Evolutionary conservation across 1,140 invertebrate genomes (phyloP), one percentile per base, ranked within the genome.

Genomic region (Papilio xuthus): DNA sequence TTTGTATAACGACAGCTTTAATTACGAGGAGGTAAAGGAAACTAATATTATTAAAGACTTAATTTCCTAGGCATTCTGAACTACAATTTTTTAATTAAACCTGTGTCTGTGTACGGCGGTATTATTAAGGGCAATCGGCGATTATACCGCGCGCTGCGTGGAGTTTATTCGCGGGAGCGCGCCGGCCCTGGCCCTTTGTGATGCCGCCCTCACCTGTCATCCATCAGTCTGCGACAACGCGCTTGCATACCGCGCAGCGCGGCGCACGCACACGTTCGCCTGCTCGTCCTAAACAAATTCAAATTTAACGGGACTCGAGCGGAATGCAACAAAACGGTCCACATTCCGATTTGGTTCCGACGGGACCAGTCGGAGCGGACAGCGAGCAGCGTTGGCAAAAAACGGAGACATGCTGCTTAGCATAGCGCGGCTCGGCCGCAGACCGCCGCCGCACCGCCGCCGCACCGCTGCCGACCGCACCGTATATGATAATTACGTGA

Each of bases 201-300:
- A 88, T 90, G 91, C 92, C 90, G 91, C 87, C 89, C 89, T 93
- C 92, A 93, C 74, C 90, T 93, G 92, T 92, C 92, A 93, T 89
- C 89, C 92, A 91, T 93, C 92, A 92, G 91, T 93, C 92, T 82
- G 86, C 81, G 88, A 86, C 87, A 81, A 91, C 89, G 90, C 90
- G 89, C 89, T 87, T 89, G 88, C 88, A 87, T 88, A 92, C 83
- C 84, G 84, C 84, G 80, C 84, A 80, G 84, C 81, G 26, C 70
- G 47, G 67, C 79, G 28, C 79, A 72, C 85, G 82, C 86, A 81
- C 83, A 84, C 83, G 26, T 50, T 56, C 78, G 77, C 81, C 71
- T 26, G 23, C 15, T 56, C 73, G 63, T 74, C 10, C 50, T 85
- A 85, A 85, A 81, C 86, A 85, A 86, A 93, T 92, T 91, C 87